These are phyloP conservation scores for Vulpes ferrilata DNA, from an alignment of 2,113 vertebrate genomes.

Conservation along the genomic window DNA sequence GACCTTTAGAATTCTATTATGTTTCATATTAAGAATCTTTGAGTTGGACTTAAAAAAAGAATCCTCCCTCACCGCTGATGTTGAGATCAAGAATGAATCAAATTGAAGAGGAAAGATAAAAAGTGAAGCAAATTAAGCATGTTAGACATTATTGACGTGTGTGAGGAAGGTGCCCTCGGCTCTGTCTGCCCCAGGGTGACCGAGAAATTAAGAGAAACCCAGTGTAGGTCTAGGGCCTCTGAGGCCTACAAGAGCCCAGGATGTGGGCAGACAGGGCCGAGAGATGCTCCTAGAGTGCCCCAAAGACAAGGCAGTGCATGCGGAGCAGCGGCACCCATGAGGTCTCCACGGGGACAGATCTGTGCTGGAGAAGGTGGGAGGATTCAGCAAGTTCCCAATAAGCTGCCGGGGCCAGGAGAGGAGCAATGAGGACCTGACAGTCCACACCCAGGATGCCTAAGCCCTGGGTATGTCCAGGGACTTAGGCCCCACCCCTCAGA, in stretches of 20 bases:
- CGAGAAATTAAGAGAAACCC: neutral
- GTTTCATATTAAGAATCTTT: neutral
- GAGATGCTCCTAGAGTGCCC: neutral
- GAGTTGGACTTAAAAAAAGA: neutral
- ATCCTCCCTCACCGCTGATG: neutral
- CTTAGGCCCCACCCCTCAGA: neutral
- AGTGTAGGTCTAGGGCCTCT: neutral
- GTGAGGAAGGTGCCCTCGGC: neutral
- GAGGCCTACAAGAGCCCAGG: neutral
- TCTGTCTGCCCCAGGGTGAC: neutral
- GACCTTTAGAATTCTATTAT: neutral
- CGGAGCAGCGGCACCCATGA: accelerated
- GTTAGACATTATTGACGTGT: neutral
- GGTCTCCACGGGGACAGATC: neutral
- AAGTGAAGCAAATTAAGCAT: neutral
- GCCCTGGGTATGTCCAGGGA: neutral
- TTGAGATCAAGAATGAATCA: neutral
- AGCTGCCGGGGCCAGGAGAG: neutral
- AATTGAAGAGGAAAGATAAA: neutral
- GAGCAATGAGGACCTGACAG: neutral
- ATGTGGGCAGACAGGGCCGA: neutral
- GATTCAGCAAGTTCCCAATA: neutral
- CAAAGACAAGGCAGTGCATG: neutral
- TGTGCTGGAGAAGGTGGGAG: neutral
- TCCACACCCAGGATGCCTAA: too few species aligned